phyloP scores from a whole-genome alignment of 2,797 vertebrate species.

The Siniperca undulata region DNA sequence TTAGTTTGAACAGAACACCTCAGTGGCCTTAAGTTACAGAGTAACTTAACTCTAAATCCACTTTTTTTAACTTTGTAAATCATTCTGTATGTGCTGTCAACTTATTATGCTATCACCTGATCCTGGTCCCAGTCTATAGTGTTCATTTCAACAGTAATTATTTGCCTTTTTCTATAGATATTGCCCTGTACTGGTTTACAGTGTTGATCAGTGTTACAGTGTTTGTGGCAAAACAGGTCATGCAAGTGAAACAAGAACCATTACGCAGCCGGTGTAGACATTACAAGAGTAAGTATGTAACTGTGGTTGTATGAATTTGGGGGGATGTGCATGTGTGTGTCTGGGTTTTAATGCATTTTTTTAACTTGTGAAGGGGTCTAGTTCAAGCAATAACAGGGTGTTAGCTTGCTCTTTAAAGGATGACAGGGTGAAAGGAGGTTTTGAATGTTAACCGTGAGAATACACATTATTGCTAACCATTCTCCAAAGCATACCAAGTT shows the following conservation, averaged over 20 bases:
- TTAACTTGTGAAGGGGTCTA: too few species aligned
- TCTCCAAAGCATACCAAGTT: neutral
- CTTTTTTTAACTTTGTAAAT: neutral
- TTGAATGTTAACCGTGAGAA: neutral
- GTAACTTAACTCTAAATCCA: neutral
- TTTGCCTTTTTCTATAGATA: neutral
- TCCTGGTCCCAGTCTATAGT: too few species aligned
- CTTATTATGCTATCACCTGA: neutral
- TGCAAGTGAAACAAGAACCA: neutral
- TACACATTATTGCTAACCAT: neutral
- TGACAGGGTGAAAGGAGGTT: neutral
- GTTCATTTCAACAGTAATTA: neutral
- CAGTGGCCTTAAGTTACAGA: neutral
- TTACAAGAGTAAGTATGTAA: neutral
- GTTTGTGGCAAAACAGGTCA: neutral
- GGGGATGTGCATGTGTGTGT: too few species aligned
- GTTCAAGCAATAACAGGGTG: too few species aligned
- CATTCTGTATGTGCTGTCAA: neutral
- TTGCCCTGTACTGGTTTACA: too few species aligned
- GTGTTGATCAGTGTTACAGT: too few species aligned
- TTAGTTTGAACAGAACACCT: slow-evolving; percentile 10
- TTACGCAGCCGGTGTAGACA: neutral
- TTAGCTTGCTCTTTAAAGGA: too few species aligned
- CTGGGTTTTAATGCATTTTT: too few species aligned
- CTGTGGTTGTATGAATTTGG: neutral